Conservation (phyloP, 2,113 vertebrate species). For the Colistium nudipinnis region DNA sequence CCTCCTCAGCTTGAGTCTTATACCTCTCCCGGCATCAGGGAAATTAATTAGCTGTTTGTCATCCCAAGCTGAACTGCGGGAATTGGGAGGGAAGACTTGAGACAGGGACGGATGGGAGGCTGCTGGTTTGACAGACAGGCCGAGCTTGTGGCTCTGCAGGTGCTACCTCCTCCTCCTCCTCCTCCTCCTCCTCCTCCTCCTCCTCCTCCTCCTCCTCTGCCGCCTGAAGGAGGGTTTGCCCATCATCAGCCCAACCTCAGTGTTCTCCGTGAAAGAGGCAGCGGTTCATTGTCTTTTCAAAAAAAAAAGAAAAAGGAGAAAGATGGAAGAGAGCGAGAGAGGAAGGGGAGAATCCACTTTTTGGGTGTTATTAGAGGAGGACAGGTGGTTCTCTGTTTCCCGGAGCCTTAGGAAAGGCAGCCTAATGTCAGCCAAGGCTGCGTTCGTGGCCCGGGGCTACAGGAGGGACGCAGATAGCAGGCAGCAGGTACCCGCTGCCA, state of each 20-base stretch:
- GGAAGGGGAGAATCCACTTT: constrained; percentile 61
- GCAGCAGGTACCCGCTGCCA: constrained; percentile 69
- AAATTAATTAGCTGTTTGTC: constrained; percentile 86
- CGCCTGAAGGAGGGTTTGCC: constrained; percentile 56
- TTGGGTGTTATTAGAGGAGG: constrained; percentile 68
- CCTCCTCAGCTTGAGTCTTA: constrained; percentile 79
- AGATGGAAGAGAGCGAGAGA: constrained; percentile 55
- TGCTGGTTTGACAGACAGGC: constrained; percentile 47
- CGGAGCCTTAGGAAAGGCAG: constrained; percentile 72
- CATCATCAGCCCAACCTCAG: constrained; percentile 52
- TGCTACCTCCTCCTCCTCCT: constrained; percentile 37
- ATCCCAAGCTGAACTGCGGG: constrained; percentile 77
- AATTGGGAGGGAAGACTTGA: constrained; percentile 54
- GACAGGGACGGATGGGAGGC: constrained; percentile 46
- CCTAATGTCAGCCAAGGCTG: constrained; percentile 73
- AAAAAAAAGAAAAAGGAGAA: too few species aligned
- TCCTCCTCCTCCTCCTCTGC: constrained; percentile 18
- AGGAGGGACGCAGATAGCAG: constrained; percentile 67
- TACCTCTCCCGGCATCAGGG: constrained; percentile 72
- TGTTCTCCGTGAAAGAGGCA: constrained; percentile 38
- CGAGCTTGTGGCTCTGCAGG: constrained; percentile 59
- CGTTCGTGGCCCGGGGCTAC: constrained; percentile 72
- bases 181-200: neutral
- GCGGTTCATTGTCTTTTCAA: constrained; percentile 62
- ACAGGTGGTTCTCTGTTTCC: constrained; percentile 74